Evolutionary conservation across 2,113 vertebrate species (phyloP).

Genomic region (Psilopsiagon aurifrons): DNA sequence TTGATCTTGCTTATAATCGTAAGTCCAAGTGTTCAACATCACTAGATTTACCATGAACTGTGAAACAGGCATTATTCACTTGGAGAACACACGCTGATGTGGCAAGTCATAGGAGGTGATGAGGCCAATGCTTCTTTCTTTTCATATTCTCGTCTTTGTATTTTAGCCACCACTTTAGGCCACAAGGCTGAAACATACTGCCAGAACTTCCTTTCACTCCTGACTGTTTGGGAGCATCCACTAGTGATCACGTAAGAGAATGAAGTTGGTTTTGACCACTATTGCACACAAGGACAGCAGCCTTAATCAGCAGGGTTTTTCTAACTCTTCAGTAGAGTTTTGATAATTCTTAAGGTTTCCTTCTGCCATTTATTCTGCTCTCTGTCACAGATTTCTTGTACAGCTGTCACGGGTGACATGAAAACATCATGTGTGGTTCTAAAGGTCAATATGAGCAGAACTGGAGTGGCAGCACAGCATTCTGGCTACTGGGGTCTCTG

Average conservation of each 20-base stretch:
- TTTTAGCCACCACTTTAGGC: background rate
- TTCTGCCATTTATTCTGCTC: background rate
- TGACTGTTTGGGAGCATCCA: background rate
- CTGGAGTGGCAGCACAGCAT: background rate
- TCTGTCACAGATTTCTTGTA: background rate
- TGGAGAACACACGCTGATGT: background rate
- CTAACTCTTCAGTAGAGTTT: background rate
- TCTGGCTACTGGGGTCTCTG: background rate
- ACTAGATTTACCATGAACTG: background rate
- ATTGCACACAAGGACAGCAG: background rate
- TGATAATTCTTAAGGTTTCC: background rate
- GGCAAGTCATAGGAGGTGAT: fast-evolving
- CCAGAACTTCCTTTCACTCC: background rate
- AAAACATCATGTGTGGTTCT: too few species aligned
- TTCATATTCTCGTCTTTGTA: too few species aligned
- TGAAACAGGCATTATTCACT: background rate
- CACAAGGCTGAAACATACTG: background rate
- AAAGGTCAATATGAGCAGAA: fast-evolving
- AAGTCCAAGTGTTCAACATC: background rate
- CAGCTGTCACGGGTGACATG: background rate
- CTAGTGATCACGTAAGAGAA: background rate
- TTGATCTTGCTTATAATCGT: background rate
- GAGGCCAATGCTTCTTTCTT: background rate
- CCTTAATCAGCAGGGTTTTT: background rate
- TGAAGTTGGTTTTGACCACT: background rate